phyloP scores from a whole-genome alignment of 2,113 vertebrate species.

The Sorex fumeus region DNA sequence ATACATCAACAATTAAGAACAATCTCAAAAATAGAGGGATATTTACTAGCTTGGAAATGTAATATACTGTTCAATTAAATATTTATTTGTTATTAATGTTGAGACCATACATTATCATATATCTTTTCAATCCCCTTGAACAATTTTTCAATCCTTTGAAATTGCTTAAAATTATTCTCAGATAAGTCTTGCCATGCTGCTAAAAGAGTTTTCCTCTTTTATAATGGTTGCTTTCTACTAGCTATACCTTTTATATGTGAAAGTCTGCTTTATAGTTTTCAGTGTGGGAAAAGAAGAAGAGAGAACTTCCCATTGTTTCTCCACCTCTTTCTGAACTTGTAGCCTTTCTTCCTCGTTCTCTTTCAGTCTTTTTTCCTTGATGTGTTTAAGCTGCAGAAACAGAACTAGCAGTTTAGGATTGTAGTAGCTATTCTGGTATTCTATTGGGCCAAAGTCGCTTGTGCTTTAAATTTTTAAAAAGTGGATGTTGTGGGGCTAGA shows the following conservation, averaged over 20 bases:
- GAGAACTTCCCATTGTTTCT: not conserved
- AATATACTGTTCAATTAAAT: not conserved
- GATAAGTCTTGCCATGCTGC: not conserved
- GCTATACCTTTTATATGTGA: not conserved
- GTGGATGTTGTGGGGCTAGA: too few species aligned
- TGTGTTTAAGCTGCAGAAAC: not conserved
- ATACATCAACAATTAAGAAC: not conserved
- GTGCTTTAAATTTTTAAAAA: not conserved
- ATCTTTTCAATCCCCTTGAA: not conserved
- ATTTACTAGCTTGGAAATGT: not conserved
- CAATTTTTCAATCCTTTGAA: slow-evolving; percentile 14
- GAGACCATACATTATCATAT: not conserved
- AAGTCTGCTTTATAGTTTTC: not conserved
- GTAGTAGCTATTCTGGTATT: not conserved
- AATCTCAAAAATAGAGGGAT: slow-evolving; percentile 20
- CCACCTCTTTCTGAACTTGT: not conserved
- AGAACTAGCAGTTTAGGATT: not conserved
- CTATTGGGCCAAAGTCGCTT: not conserved
- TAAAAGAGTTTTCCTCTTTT: not conserved
- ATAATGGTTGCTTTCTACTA: not conserved
- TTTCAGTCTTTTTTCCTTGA: not conserved
- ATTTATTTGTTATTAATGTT: slow-evolving; percentile 17
- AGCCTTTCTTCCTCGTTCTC: not conserved
- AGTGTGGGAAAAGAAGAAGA: slow-evolving; percentile 21
- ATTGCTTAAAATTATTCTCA: not conserved